Base-by-base conservation (phyloP, 2,888 invertebrate species). In the Drosophila kokeensis region DNA sequence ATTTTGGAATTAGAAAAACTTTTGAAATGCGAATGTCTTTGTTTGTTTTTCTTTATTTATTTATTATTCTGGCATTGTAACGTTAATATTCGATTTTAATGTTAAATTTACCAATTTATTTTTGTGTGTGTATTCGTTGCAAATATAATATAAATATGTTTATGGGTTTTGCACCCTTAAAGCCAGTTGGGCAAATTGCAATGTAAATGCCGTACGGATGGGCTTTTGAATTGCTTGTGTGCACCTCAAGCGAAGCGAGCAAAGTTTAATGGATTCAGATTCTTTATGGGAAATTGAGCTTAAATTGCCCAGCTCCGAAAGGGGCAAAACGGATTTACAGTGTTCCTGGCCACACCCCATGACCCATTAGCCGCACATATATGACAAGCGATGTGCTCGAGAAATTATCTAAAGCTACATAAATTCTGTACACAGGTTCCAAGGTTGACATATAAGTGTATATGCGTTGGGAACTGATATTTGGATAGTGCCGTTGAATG, bases 261-360 rank as follows among this genome's bases (percentile, higher is more conserved):
- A 64, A 76, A 75, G 63, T 79, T 82, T 69, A 82, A 84, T 87
- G 84, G 87, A 69, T 67, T 69, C 63, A 58, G 73, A 58, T 78
- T 67, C 76, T 71, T 84, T 81, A 71, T 73, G 70, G 81, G 69
- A 85, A 87, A 82, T 87, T 76, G 85, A 60, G 69, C 73, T 84
- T 71, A 73, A 84, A 84, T 87, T 83, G 84, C 69, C 42, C 18
- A 36, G 30, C 62, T 62, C 40, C 45, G 53, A 60, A 60, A 57
- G 29, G 13, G 50, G 21, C n/a, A 42, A 59, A 55, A 34, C 50
- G 59, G 52, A 73, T 66, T 54, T 54, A 32, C 50, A 63, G n/a
- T 49, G 21, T 11, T 32, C 29, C 62, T 53, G 40, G 49, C 34
- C 52, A 27, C 40, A 21, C 27, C 10, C 36, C 29, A 29, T 15